Base-by-base conservation (phyloP, 2,797 vertebrate genomes). In the Coccyzus lansbergi region DNA sequence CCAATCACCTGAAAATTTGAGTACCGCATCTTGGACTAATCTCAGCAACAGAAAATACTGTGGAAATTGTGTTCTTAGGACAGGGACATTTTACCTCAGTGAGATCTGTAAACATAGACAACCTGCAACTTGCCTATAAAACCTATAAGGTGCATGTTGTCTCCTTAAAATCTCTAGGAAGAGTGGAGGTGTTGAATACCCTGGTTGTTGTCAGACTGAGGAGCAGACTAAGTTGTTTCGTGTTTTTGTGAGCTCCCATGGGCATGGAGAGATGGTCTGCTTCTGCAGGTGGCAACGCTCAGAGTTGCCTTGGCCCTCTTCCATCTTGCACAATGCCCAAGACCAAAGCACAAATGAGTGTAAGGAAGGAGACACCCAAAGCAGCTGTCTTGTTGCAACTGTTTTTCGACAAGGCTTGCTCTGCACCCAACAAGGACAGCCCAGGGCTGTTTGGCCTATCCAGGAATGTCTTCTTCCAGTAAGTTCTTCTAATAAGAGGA, bases 401-500 rank as follows among this genome's bases (percentile, higher is more conserved):
- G 82, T 83, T 85, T 92, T 81, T 67, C 79, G 68, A 4, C 46
- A 87, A 78, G 58, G 17, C 51, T 85, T n/a, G 6, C 21, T 80
- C 34, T 68, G 76, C 72, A 86, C 33, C 69, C 79, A 95, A 67
- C 71, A 68, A 64, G 49, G 51, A 58, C 58, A 94, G 90, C 90
- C 89, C 69, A 65, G 58, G 91, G 93, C 86, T 93, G 58, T 94
- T 88, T 87, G 86, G n/a, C 58, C 51, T 89, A 5, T 94, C 72
- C 93, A 95, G 88, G 91, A 94, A 93, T 12, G 9, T 0, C 6
- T 62, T 72, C 38, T 96, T 95, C 95, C 94, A 96, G 93, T 95
- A 95, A 96, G 42, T 42, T 77, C 8, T 62, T 70, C 64, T 92
- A 62, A 76, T 33, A 84, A 83, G 90, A 71, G 22, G 24, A 86